Evolutionary conservation across 2,888 invertebrate species (phyloP), one percentile per base, ranked within the genome.

Genomic region (Zygaena filipendulae): DNA sequence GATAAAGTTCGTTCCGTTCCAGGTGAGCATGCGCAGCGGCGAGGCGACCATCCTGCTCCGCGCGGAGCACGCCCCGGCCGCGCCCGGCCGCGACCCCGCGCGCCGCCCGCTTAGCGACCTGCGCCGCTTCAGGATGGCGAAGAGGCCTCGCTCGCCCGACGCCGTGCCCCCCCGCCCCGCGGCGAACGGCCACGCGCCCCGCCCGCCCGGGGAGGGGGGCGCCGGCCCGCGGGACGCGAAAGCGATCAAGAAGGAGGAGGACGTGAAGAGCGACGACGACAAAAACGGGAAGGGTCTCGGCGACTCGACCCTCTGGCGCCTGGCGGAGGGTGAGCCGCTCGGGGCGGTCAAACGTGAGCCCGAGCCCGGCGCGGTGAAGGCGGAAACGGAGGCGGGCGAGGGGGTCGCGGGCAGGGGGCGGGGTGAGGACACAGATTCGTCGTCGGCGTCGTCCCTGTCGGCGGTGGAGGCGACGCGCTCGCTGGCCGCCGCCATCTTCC

Each of bases 401-500:
- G 34, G 41, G 11, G 36, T 25, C 34, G 38, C 31, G 30, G 35
- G 30, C 20, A 42, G 33, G 23, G 28, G 33, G n/a, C n/a, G n/a
- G 25, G 33, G 24, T 18, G 39, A 30, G 29, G 39, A 27, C 12
- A 27, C 27, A n/a, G n/a, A n/a, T n/a, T n/a, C n/a, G n/a, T n/a
- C n/a, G n/a, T n/a, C n/a, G n/a, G n/a, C n/a, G n/a, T n/a, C n/a
- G n/a, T n/a, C n/a, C 16, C 25, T 29, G 21, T 29, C 27, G 32
- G 37, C 27, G 27, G 45, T 34, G 31, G 43, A 36, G 43, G 42
- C 38, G 36, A 52, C 48, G 33, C 46, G 52, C 31, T 49, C 59
- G 49, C 53, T 68, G 42, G 75, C 77, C 38, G 74, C 71, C 23
- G 71, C 66, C 31, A 59, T 69, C 57, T 58, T 74, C 49, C 68